Evolutionary conservation across 2,797 vertebrate genomes (phyloP), one percentile per base, ranked within the genome.

Genomic region (Betta splendens): DNA sequence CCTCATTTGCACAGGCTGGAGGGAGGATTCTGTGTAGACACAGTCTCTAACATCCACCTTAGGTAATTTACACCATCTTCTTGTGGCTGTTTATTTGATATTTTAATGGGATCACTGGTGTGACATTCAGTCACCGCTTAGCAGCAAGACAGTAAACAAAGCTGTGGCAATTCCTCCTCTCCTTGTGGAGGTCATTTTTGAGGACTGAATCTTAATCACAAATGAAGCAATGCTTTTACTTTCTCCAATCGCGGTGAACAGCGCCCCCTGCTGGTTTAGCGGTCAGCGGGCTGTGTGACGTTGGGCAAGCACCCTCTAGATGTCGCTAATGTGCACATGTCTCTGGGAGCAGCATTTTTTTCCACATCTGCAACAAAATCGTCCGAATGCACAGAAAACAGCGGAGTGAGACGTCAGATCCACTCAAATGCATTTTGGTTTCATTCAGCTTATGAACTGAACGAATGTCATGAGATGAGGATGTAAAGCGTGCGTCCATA

Each of bases 241-340:
- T n/a, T 59, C 45, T 21, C 8, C 28, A 78, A 16, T 59, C 68
- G 54, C 62, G 87, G 91, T 85, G 53, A 79, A 89, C 66, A 85
- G 64, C 83, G 9, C 87, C 89, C 82, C 69, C 92, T 89, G 72
- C 79, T 87, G 92, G 83, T 47, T 12, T 1, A 2, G 15, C 7
- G 7, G 31, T 73, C 9, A 51, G 53, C 74, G 70, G 3, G 13
- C 45, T 21, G 40, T 25, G 5, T 11, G 22, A 17, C 8, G 9
- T 4, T 8, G n/a, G 11, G 10, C 22, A 9, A 4, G 5, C 17
- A 38, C 18, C 63, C 71, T 52, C 64, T 66, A 70, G 73, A 18
- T 81, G 61, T 2, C 18, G 64, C 63, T 69, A 9, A 51, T 59
- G 36, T 43, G 50, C 10, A 4, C 40, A 1, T 17, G n/a, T 11